These are phyloP conservation scores for Hippopotamus amphibius DNA, from an alignment of 2,113 vertebrate species.

Conservation along the genomic window DNA sequence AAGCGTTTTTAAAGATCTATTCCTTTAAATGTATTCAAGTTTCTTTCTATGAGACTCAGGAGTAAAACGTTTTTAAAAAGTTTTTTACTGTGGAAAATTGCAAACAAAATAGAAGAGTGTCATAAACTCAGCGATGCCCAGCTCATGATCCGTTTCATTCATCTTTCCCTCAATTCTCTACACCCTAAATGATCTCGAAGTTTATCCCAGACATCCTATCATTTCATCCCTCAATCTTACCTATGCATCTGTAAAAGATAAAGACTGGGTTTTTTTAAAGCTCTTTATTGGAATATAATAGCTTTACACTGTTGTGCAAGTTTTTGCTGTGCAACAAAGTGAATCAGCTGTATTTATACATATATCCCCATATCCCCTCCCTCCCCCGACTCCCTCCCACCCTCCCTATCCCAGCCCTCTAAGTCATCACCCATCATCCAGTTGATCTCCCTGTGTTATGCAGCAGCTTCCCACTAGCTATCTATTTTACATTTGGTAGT, in stretches of 20 bases:
- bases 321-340: no score
- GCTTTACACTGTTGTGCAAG: no score
- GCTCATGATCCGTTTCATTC: neutral
- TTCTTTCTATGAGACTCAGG: neutral
- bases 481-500: no score
- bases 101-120: constrained; percentile 29
- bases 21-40: neutral
- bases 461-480: no score
- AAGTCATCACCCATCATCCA: no score
- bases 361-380: no score
- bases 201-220: neutral
- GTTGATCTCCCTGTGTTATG: no score
- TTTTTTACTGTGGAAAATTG: neutral
- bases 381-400: no score
- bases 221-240: neutral
- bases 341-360: no score
- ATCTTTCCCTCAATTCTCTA: neutral
- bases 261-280: neutral
- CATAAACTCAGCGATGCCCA: neutral
- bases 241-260: neutral
- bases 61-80: neutral
- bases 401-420: no score
- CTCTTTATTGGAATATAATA: no score
- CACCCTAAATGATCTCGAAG: neutral
- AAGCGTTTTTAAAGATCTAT: neutral